Base-by-base conservation (phyloP, 1,140 invertebrate genomes). In the Drosophila tsacasi region DNA sequence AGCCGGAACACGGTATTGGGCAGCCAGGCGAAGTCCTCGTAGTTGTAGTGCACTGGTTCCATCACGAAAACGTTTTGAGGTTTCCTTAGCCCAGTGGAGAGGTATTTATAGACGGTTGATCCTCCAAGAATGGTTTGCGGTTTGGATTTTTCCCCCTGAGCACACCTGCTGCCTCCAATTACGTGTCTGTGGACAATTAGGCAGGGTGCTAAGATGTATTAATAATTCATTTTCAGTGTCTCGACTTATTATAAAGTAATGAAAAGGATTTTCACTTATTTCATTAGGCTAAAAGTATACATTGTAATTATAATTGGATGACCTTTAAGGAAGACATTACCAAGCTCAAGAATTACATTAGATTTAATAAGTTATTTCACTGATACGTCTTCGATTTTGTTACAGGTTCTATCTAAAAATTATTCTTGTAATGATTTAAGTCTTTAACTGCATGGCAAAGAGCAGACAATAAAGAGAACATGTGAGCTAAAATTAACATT, bases 401-500 rank as follows among this genome's bases (percentile, higher is more conserved):
- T 32, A 32, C 0, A 21, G 19, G 5, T 2, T 30, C 8, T 30
- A 1, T 6, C 19, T 7, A 13, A 50, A 32, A 7, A 19, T 2
- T 19, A 3, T 37, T 37, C 2, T 37, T 21, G n/a, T 67, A 12
- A 54, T 17, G 54, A 52, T 52, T 44, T 37, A 3, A 19, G 15
- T 8, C 0, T 25, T 42, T 15, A 21, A 50, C 13, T 63, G 12
- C 19, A 27, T n/a, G 19, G 5, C 44, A 66, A 62, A 59, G n/a
- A 44, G 35, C 55, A 75, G 60, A 75, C 23, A 21, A 61, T 49
- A 55, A 66, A 39, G n/a, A 65, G 17, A 57, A 50, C 32, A 57
- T 21, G 55, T 40, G 40, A 35, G 47, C 27, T 19, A 46, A 84
- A 80, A 83, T 77, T 61, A 77, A 52, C 60, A 77, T 84, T 84